Evolutionary conservation across 2,888 invertebrate genomes (phyloP), one percentile per base, ranked within the genome.

Genomic region (Drosophila kuntzei): DNA sequence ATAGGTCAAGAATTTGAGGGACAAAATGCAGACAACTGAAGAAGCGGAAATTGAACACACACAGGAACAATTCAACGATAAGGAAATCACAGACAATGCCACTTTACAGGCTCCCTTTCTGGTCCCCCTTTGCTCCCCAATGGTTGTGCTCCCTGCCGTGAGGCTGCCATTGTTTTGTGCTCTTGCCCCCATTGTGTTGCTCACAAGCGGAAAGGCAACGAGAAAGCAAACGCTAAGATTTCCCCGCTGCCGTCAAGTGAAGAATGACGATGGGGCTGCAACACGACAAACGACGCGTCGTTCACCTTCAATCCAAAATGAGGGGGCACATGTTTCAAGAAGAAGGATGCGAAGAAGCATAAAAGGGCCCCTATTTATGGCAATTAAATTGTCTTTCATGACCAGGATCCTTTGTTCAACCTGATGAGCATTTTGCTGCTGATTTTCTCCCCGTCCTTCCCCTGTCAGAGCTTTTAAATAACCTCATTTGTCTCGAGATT

Each of bases 321-420:
- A 18, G 12, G 46, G 32, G 34, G 47, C 43, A 43, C 37, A 41
- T 53, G 51, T 27, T 16, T 14, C 54, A 43, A 32, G 16, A 5
- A 9, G 32, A 22, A 29, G 54, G 20, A 60, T 32, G 59, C 44
- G 68, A 61, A 36, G 58, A 61, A 36, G 55, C 68, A 58, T 60
- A 37, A 65, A 54, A 59, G 58, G 46, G 44, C 41, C 66, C 54
- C 59, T 67, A 80, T 74, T 86, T 77, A 80, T 78, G 72, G 79
- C 87, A 87, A 83, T 87, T 87, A 80, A 73, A 73, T 69, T 70
- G 80, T 76, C 76, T 79, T 79, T 79, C 57, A 68, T 71, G 55
- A 64, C 43, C 41, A 50, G 25, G 39, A 27, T 64, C 58, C 54
- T 67, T 75, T 79, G 63, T 69, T 61, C 61, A 39, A 9, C 20